Conservation (phyloP, 2,113 vertebrate genomes). For the Sterna hirundo region DNA sequence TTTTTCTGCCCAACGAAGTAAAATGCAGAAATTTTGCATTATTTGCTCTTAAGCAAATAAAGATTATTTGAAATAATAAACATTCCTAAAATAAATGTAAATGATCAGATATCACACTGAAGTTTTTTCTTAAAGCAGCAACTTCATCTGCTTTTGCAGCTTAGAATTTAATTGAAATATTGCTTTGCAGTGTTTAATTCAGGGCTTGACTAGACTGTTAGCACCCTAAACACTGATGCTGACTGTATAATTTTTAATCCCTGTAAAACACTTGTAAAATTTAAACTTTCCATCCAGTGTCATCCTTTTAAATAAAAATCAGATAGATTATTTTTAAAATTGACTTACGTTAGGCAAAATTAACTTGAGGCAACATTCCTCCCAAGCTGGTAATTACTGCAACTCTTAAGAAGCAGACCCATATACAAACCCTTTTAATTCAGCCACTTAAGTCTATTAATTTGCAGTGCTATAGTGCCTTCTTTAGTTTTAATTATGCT, state of each 20-base stretch:
- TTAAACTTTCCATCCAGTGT: background rate
- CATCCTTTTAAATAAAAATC: background rate
- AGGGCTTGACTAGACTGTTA: background rate
- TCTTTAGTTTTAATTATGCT: background rate
- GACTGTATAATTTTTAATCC: background rate
- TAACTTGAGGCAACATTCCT: background rate
- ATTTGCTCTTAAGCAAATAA: background rate
- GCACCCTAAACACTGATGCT: background rate
- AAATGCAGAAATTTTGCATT: background rate
- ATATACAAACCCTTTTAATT: slow-evolving; percentile 4
- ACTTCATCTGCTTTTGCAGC: background rate
- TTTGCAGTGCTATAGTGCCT: background rate
- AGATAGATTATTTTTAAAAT: background rate
- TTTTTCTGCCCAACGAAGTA: background rate
- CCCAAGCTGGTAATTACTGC: slow-evolving; percentile 7
- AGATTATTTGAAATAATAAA: background rate
- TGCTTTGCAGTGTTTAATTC: slow-evolving; percentile 29
- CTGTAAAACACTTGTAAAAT: background rate
- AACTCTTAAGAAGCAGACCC: background rate
- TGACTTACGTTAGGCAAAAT: slow-evolving; percentile 1
- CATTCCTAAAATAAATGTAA: background rate
- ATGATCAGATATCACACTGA: background rate
- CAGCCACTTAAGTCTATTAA: slow-evolving; percentile 18
- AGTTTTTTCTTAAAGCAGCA: background rate
- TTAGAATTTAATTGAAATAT: background rate